Base-by-base conservation (phyloP, 2,113 vertebrate species). In the Alectura lathami region DNA sequence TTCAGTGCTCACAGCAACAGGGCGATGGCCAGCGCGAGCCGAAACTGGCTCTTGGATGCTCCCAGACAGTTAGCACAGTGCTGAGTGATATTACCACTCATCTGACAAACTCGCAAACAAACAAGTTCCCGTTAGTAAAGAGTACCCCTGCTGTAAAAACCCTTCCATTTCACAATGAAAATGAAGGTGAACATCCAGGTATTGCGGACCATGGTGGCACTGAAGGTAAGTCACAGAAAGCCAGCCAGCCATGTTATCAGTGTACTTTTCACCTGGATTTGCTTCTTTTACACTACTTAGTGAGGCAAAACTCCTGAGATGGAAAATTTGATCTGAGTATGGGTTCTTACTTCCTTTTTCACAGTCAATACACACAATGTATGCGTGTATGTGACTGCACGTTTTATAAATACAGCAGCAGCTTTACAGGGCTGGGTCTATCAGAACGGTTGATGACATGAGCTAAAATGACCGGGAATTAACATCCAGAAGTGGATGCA, bases 271-370 rank as follows among this genome's bases (percentile, higher is more conserved):
- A 29, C 40, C 40, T 76, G 63, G n/a, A 74, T 80, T 53, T 56
- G 30, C 8, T 4, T 43, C 13, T 45, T 62, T 94, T 78, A 27
- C 87, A 30, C 15, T 59, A 17, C 29, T 81, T 94, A 64, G 8
- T 62, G 38, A 87, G 54, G 38, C 34, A 57, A 89, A 87, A 34
- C 38, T 67, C 10, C 70, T 89, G 57, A 79, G 59, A 13, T 85
- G 54, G 89, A 87, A 87, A 91, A 73, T 34, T 16, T 77, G n/a
- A 73, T 72, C 1, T 0, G 21, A 13, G 29, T 66, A 42, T 77
- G 85, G 42, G 20, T 10, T 77, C 94, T 78, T 74, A 57, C 62
- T 93, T 93, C 66, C 48, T 69, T 91, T 83, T 88, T 83, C 29
- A 47, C 50, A 74, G 57, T 3, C 45, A 34, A 45, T 57, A 32